Evolutionary conservation across 2,888 invertebrate genomes (phyloP).

Genomic region (Apeira syringaria): DNA sequence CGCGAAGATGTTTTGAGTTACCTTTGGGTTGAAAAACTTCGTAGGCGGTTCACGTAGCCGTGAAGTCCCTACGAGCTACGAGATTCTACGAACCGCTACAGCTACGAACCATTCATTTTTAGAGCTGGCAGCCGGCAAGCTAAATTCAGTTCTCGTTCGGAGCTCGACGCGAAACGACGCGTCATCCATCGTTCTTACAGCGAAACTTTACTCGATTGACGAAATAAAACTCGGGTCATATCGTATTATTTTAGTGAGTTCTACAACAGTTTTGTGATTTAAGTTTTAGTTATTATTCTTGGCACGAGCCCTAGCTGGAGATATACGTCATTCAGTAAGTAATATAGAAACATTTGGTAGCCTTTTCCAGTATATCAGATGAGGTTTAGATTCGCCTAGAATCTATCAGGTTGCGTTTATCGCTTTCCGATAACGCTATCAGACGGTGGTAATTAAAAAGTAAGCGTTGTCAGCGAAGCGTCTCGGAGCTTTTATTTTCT

Average conservation of each 20-base stretch:
- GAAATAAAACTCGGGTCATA: constrained; percentile 7
- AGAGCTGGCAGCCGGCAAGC: constrained; percentile 9
- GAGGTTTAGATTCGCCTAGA: constrained; percentile 8
- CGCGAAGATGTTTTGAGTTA: too few relatives aligned
- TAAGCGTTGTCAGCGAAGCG: constrained; percentile 6
- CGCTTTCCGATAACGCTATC: constrained; percentile 21
- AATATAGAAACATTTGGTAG: constrained; percentile 6
- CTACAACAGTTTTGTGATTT: constrained; percentile 2
- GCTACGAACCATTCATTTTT: constrained; percentile 15
- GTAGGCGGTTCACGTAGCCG: constrained; percentile 15
- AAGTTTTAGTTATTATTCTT: constrained; percentile 1
- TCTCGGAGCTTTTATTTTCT: constrained; percentile 1
- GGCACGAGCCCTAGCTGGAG: background rate
- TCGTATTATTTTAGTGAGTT: constrained; percentile 4
- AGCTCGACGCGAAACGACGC: constrained; percentile 14
- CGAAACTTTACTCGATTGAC: constrained; percentile 21
- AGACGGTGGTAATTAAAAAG: constrained; percentile 25
- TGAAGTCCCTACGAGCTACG: constrained; percentile 12
- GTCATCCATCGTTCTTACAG: background rate
- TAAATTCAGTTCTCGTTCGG: constrained; percentile 16
- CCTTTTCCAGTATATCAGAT: background rate
- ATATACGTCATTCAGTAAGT: constrained; percentile 4
- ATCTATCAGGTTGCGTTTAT: constrained; percentile 5
- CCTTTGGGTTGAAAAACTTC: background rate
- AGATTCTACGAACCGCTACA: background rate